Base-by-base conservation (phyloP, 2,888 invertebrate species). In the Diarsia dahlii region DNA sequence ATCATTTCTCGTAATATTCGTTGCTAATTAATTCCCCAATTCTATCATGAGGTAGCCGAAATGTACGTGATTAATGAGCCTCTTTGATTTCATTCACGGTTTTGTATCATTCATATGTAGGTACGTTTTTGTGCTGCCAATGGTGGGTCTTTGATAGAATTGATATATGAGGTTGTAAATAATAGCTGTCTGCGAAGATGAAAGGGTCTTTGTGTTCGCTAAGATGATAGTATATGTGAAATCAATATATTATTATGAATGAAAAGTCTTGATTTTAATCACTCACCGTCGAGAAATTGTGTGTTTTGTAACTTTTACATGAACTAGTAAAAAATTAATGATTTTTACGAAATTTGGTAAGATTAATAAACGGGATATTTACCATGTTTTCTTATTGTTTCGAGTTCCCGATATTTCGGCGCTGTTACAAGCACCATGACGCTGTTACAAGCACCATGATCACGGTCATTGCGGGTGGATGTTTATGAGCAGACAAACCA, bases 21-120 rank as follows among this genome's bases (percentile, higher is more conserved):
- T 48, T 63, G 23, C 18, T 60, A 54, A 82, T 82, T 46, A 82
- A 72, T 82, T 63, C 63, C 23, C 60, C 34, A 52, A 72, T 65
- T 64, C 54, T 60, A 69, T 60, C n/a, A 46, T 4, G 34, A 65
- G 65, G 34, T 48, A 71, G 0, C 60, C 12, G 28, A 65, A 64
- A 79, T 48, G 10, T 81, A 71, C 28, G 9, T 63, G 74, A 83
- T 74, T 79, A 84, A 80, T 80, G 58, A 74, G 48, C 34, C 45
- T 73, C 66, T 84, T 71, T 80, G 74, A 79, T 83, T 80, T 23
- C 69, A 80, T 80, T 82, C 46, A 60, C 23, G 23, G 65, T 70
- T 48, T 10, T 65, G 50, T 63, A 81, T 34, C 52, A 54, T 81
- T 70, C 12, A 60, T 58, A 54, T 34, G 20, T 54, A 60, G 18